Percentiles rank a stretch among this genome's conserved stretches.
Conservation (phyloP, 1,140 invertebrate genomes). For the Sinella curviseta region DNA sequence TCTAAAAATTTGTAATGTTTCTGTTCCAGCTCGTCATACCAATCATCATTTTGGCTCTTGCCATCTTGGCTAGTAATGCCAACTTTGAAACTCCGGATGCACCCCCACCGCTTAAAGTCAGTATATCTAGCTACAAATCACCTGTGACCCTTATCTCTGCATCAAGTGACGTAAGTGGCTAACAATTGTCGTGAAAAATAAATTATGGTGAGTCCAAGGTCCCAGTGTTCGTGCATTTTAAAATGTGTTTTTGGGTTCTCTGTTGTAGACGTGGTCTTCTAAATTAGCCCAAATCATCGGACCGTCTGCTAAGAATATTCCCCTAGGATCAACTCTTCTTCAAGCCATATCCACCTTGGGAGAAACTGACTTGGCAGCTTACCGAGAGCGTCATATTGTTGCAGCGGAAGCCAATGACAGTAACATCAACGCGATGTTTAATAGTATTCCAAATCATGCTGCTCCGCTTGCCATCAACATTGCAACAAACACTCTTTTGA, state of each 20-base stretch:
- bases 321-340: neutral
- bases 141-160: slow-evolving; percentile 36
- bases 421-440: slow-evolving; percentile 54
- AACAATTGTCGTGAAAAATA: too few species aligned
- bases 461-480: slow-evolving; percentile 64
- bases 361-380: slow-evolving; percentile 32
- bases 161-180: neutral
- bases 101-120: slow-evolving; percentile 34
- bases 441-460: slow-evolving; percentile 66
- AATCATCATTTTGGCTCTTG: slow-evolving; percentile 33
- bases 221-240: too few species aligned
- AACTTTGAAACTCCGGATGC: slow-evolving; percentile 10
- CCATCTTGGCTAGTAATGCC: slow-evolving; percentile 37
- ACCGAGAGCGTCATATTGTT: slow-evolving; percentile 44
- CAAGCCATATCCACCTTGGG: neutral
- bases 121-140: slow-evolving; percentile 36
- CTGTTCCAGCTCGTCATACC: slow-evolving; percentile 40
- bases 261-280: neutral
- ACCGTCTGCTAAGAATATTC: neutral
- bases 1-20: too few species aligned
- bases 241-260: neutral
- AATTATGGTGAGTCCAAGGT: too few species aligned
- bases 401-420: slow-evolving; percentile 38
- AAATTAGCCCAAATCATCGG: neutral
- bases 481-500: slow-evolving; percentile 62